Evolutionary conservation across 2,113 vertebrate genomes (phyloP), one percentile per base, ranked within the genome.

Genomic region (rabbit (Oryctolagus cuniculus)): DNA sequence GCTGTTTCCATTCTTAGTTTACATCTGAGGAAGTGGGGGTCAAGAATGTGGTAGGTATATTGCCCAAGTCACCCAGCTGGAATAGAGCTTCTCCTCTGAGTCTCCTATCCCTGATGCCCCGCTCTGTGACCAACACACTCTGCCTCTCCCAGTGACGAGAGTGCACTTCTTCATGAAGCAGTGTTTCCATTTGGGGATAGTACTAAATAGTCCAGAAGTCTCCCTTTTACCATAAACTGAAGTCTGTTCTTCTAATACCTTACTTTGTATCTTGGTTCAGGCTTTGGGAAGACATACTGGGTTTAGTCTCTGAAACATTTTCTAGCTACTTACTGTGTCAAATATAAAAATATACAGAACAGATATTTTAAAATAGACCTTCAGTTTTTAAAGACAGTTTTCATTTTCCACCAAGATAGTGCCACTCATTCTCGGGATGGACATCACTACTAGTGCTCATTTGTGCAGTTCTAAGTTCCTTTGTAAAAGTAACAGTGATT

Each of bases 401-500:
- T 75, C 53, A 4, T 63, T 83, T 70, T 8, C 29, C 25, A 74
- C 31, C 95, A 84, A 86, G 89, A 90, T 67, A 53, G n/a, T 73
- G n/a, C 86, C 63, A 89, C 21, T 72, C 31, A 91, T 95, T 95
- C 49, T 69, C 8, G 73, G 29, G 55, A 77, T 93, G 63, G 92
- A 29, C 9, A 80, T 69, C 29, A 38, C 49, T 74, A 24, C 10
- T 10, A 51, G 3, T 38, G 5, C 10, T 91, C 29, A 66, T 8
- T 17, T 80, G 5, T 53, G 5, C 79, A 29, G 19, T 86, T 90
- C 78, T 88, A 61, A 77, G 58, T 72, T 95, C 27, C 22, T 80
- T 87, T 44, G 44, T 44, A 44, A 44, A 44, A 29, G 34, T 90
- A 38, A 77, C 53, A 34, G 9, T 3, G 70, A 44, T 85, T 34